Conservation (phyloP, 1,140 invertebrate genomes). For the Centruroides sculpturatus region DNA sequence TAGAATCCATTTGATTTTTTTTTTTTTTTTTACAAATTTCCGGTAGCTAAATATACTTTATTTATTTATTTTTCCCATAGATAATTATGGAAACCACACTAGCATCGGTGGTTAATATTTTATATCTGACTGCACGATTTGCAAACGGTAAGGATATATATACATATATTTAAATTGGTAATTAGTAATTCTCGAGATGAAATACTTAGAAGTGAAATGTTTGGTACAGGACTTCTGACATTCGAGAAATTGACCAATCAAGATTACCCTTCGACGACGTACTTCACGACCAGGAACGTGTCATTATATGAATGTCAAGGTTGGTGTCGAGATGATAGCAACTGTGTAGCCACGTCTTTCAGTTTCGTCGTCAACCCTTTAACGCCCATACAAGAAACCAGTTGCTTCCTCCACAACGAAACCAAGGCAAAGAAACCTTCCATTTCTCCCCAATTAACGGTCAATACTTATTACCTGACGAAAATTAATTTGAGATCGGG, state of each 20-base stretch:
- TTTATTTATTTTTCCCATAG: no score
- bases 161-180: no score
- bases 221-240: slow-evolving; percentile 43
- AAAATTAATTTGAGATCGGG: slow-evolving; percentile 75
- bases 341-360: slow-evolving; percentile 79
- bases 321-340: slow-evolving; percentile 79
- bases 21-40: no score
- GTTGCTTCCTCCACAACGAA: slow-evolving; percentile 83
- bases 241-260: slow-evolving; percentile 87
- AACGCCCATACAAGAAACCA: slow-evolving; percentile 77
- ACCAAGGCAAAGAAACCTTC: slow-evolving; percentile 73
- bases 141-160: no score
- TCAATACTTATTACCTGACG: slow-evolving; percentile 90
- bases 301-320: slow-evolving; percentile 87
- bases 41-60: no score
- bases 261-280: slow-evolving; percentile 76
- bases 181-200: no score
- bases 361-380: slow-evolving; percentile 83
- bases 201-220: background rate
- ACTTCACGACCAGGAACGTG: slow-evolving; percentile 81
- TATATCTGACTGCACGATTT: no score
- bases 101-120: no score
- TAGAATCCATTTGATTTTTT: no score
- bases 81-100: no score
- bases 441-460: slow-evolving; percentile 55